These are phyloP conservation scores for Drosophila sturtevanti DNA, from an alignment of 1,140 invertebrate genomes.

Conservation along the genomic window DNA sequence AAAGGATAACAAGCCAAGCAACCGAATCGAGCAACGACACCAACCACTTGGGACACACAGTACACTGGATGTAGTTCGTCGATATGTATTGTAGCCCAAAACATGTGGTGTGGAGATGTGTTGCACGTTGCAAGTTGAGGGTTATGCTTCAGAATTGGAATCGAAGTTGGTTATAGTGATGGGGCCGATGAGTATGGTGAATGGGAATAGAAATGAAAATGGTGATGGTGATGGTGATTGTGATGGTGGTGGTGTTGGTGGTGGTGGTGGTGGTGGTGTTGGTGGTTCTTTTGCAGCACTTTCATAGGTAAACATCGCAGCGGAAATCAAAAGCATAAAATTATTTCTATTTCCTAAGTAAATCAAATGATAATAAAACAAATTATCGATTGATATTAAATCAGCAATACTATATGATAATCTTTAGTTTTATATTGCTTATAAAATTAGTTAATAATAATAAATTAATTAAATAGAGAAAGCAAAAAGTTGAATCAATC, in stretches of 20 bases:
- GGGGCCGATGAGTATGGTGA: neutral
- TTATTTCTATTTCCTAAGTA: constrained; percentile 41
- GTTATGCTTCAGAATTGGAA: neutral
- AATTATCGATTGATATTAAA: constrained; percentile 18
- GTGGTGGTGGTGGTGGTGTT: constrained; percentile 21
- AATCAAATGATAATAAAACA: constrained; percentile 54
- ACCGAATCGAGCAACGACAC: constrained; percentile 52
- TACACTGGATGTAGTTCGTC: constrained; percentile 35
- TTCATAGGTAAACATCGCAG: constrained; percentile 55
- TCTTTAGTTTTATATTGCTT: no score
- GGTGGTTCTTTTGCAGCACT: constrained; percentile 53
- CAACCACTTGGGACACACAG: constrained; percentile 58
- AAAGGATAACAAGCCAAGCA: constrained; percentile 58
- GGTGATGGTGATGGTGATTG: constrained; percentile 10
- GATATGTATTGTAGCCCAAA: neutral
- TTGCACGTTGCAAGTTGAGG: neutral
- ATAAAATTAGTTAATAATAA: no score
- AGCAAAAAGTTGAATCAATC: no score
- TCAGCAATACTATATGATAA: no score
- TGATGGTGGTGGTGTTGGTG: constrained; percentile 18
- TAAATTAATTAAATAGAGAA: no score
- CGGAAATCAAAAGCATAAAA: constrained; percentile 51
- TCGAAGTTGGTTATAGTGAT: no score
- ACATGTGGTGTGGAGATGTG: neutral
- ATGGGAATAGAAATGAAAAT: neutral